Percentiles rank a stretch among this genome's conserved stretches.
Conservation (phyloP, 2,888 invertebrate genomes). For the Clivina fossor region DNA sequence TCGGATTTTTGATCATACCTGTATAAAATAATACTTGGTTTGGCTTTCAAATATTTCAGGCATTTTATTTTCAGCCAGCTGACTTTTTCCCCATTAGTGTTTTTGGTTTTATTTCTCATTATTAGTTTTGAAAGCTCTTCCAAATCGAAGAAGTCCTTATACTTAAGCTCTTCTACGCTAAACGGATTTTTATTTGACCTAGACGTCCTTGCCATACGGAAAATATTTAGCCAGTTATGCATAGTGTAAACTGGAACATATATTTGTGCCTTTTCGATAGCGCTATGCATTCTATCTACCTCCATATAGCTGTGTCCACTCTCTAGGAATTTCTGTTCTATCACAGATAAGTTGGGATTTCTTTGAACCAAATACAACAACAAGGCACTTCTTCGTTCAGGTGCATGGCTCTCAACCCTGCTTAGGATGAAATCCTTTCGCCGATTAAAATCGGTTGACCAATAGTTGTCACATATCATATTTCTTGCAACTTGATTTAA, state of each 20-base stretch:
- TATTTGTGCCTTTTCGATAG: conserved; percentile 13
- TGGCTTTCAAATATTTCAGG: conserved; percentile 3
- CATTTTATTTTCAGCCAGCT: conserved; percentile 7
- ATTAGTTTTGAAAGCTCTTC: conserved; percentile 7
- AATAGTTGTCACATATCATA: conserved; percentile 30
- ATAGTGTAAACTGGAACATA: conserved; percentile 13
- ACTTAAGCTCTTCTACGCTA: conserved; percentile 4
- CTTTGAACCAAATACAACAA: no score
- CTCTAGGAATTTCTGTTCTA: conserved; percentile 7
- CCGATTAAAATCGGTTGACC: conserved; percentile 32
- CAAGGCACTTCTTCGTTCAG: conserved; percentile 34
- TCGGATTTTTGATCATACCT: conserved; percentile 9
- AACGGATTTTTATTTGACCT: conserved; percentile 9
- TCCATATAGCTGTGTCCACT: neutral
- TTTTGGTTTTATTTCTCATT: conserved; percentile 12
- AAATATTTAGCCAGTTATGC: conserved; percentile 10
- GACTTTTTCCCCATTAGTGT: conserved; percentile 14
- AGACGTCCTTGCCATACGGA: conserved; percentile 7
- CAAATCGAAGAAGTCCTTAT: conserved; percentile 3
- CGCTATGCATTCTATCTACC: neutral
- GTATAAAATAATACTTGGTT: conserved; percentile 3
- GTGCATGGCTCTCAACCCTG: conserved; percentile 30
- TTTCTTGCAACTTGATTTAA: conserved; percentile 6
- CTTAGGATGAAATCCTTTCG: conserved; percentile 35
- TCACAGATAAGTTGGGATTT: neutral